These are phyloP conservation scores for Megalops atlanticus DNA, from an alignment of 2,113 vertebrate species.

Conservation along the genomic window DNA sequence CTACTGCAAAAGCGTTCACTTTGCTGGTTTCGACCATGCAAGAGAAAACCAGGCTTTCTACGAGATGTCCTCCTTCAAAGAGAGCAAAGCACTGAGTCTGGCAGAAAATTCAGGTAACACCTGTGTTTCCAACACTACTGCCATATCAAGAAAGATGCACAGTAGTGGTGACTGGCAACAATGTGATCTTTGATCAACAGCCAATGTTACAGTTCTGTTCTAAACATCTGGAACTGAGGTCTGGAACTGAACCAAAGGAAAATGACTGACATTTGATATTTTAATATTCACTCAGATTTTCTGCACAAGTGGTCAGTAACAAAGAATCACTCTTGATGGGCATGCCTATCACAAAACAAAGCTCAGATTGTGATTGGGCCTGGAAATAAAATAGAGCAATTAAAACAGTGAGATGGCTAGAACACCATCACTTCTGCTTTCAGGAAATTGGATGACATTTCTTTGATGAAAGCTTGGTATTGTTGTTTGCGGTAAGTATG, in stretches of 20 bases:
- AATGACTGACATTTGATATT: too few relatives aligned
- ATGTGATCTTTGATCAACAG: not conserved
- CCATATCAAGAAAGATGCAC: not conserved
- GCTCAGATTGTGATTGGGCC: too few relatives aligned
- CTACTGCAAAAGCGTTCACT: constrained; percentile 97
- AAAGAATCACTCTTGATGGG: too few relatives aligned
- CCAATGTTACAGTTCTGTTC: too few relatives aligned
- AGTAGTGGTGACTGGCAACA: not conserved
- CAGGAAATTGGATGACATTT: too few relatives aligned
- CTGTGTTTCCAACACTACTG: not conserved
- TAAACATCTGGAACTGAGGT: too few relatives aligned
- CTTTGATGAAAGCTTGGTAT: too few relatives aligned
- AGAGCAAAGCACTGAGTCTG: constrained; percentile 82
- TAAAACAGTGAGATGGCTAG: not conserved
- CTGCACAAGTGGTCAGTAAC: too few relatives aligned
- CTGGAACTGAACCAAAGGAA: too few relatives aligned
- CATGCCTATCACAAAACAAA: too few relatives aligned
- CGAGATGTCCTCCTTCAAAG: constrained; percentile 88
- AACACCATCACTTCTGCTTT: too few relatives aligned
- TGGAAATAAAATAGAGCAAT: not conserved
- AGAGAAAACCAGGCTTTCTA: constrained; percentile 76
- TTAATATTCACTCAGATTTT: not conserved
- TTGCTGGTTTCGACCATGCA: constrained; percentile 77
- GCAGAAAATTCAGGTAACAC: constrained; percentile 79
- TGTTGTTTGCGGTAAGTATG: too few relatives aligned